Evolutionary conservation across 2,113 vertebrate species (phyloP).

Genomic region (Lipophrys pholis): DNA sequence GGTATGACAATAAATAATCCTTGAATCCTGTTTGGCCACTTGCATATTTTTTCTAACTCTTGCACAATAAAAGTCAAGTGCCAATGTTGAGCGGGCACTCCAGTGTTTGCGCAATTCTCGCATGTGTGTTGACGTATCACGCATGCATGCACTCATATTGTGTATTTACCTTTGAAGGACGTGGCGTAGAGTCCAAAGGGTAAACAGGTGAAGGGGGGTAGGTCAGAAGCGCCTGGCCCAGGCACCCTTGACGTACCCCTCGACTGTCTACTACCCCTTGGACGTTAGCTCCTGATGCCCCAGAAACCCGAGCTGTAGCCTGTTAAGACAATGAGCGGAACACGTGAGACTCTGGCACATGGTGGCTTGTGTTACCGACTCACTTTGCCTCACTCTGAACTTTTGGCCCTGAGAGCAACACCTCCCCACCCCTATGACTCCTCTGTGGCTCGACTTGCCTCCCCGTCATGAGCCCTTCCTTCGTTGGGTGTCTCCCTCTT

Average conservation of each 20-base stretch:
- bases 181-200: conserved; percentile 47
- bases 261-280: conserved; percentile 25
- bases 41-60: neutral
- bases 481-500: conserved; percentile 17
- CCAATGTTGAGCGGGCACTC: conserved; percentile 35
- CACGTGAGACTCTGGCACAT: conserved; percentile 77
- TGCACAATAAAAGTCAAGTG: conserved; percentile 18
- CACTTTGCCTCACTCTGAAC: conserved; percentile 75
- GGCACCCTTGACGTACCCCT: conserved; percentile 20
- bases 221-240: conserved; percentile 28
- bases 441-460: conserved; percentile 58
- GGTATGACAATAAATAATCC: no score
- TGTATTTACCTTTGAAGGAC: conserved; percentile 48
- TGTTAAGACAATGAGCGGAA: conserved; percentile 75
- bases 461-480: conserved; percentile 12
- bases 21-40: conserved; percentile 9
- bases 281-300: conserved; percentile 54
- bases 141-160: conserved; percentile 28
- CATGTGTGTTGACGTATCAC: conserved; percentile 48
- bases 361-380: conserved; percentile 74
- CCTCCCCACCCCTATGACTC: conserved; percentile 72
- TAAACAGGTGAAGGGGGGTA: conserved; percentile 28
- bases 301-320: conserved; percentile 78
- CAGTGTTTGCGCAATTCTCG: conserved; percentile 45
- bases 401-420: conserved; percentile 78